Conservation (phyloP, 2,888 invertebrate genomes). For the Helobdella robusta region DNA sequence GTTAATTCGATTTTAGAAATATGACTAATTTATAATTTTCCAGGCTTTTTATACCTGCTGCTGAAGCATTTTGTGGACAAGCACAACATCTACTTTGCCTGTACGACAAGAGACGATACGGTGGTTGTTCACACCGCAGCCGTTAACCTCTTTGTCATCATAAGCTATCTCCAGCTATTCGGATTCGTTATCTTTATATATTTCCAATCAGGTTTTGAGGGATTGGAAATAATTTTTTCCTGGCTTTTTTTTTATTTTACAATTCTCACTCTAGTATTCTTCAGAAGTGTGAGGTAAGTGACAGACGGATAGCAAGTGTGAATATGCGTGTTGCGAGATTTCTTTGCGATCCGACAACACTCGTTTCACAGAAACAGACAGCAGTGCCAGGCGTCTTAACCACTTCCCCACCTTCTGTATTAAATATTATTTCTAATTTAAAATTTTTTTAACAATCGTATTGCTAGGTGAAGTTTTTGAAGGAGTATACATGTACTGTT, state of each 20-base stretch:
- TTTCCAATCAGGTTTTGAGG: too few relatives aligned
- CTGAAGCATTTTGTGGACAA: neutral
- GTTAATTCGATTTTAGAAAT: too few relatives aligned
- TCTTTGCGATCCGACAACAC: too few relatives aligned
- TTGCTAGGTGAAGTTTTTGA: neutral
- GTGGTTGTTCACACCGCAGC: neutral
- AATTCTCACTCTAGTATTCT: too few relatives aligned
- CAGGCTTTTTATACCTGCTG: neutral
- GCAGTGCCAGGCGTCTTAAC: neutral
- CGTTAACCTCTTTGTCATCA: neutral
- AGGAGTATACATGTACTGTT: neutral
- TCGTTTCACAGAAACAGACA: too few relatives aligned
- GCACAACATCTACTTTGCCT: slow-evolving; percentile 1
- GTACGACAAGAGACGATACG: neutral
- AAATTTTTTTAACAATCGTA: too few relatives aligned
- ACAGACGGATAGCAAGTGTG: too few relatives aligned
- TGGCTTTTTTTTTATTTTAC: too few relatives aligned
- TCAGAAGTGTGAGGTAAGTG: too few relatives aligned
- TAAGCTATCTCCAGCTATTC: neutral
- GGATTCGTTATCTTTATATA: neutral
- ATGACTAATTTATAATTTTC: too few relatives aligned
- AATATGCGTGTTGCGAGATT: too few relatives aligned
- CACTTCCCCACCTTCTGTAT: neutral
- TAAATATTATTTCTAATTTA: neutral
- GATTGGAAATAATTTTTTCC: too few relatives aligned